phyloP scores from a whole-genome alignment of 2,888 invertebrate genomes.

The Luperina nickerlii region DNA sequence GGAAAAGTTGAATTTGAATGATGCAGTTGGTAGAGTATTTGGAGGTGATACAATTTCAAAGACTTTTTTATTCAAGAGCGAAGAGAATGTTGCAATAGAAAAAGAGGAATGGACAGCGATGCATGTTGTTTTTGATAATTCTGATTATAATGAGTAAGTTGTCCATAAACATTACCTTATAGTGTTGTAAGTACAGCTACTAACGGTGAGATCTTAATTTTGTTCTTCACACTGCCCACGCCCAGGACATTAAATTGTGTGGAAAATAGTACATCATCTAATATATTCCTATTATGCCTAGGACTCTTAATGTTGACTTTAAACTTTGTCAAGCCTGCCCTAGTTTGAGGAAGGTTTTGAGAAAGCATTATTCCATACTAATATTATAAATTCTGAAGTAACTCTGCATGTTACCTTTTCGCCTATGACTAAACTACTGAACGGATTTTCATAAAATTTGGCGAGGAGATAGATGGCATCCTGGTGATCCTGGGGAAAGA shows the following conservation, averaged over 20 bases:
- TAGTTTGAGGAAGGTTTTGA: neutral
- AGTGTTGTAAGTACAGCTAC: neutral
- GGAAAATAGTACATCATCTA: neutral
- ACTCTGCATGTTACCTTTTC: no score
- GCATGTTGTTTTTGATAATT: conserved; percentile 84
- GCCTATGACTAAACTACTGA: no score
- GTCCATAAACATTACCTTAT: neutral
- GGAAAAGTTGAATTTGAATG: conserved; percentile 72
- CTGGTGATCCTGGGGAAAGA: no score
- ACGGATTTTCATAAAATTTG: no score
- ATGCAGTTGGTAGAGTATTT: conserved; percentile 65
- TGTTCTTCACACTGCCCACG: neutral
- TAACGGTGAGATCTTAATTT: neutral
- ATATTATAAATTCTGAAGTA: no score
- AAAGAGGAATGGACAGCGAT: conserved; percentile 81
- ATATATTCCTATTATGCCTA: neutral
- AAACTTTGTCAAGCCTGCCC: neutral
- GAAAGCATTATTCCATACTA: neutral
- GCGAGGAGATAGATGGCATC: no score
- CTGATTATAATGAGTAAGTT: conserved; percentile 85
- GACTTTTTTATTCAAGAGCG: conserved; percentile 78
- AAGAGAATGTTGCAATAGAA: conserved; percentile 72
- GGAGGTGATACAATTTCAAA: conserved; percentile 74
- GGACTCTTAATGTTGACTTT: neutral
- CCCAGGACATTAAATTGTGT: neutral